Percentiles rank a stretch among this genome's conserved stretches.
These are phyloP conservation scores for Montifringilla adamsi DNA, from an alignment of 2,113 vertebrate genomes.

Conservation along the genomic window DNA sequence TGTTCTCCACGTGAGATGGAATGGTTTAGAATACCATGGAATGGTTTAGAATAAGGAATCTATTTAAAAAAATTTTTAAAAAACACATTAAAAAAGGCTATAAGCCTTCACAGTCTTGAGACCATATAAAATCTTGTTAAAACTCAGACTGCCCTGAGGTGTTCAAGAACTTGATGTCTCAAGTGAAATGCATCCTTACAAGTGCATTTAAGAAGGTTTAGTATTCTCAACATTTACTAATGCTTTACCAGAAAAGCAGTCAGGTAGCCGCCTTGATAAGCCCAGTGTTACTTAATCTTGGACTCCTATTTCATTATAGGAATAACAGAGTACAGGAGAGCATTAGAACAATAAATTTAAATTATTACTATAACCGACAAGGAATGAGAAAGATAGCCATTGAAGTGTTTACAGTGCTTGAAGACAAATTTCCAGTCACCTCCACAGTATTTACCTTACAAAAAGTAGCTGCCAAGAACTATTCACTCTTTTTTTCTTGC, in stretches of 20 bases:
- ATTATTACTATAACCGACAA: neutral
- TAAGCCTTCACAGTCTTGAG: neutral
- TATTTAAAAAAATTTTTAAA: neutral
- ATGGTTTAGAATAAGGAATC: neutral
- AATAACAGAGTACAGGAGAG: neutral
- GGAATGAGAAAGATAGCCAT: neutral
- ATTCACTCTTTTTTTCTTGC: constrained; percentile 46
- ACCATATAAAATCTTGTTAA: neutral
- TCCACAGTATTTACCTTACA: neutral
- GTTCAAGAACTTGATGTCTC: neutral
- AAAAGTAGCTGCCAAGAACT: neutral
- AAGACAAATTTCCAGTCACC: neutral
- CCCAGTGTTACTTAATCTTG: neutral
- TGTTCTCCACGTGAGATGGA: neutral
- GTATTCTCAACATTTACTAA: neutral
- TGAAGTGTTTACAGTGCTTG: neutral
- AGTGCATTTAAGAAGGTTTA: neutral
- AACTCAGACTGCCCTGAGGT: neutral
- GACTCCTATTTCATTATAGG: neutral
- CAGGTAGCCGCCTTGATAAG: neutral
- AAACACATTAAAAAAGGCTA: neutral
- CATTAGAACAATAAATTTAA: neutral
- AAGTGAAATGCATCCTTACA: neutral
- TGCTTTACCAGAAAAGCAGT: neutral
- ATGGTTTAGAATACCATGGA: neutral